Evolutionary conservation across 1,140 invertebrate species (phyloP), one percentile per base, ranked within the genome.

Genomic region (Eulimnadia texana): DNA sequence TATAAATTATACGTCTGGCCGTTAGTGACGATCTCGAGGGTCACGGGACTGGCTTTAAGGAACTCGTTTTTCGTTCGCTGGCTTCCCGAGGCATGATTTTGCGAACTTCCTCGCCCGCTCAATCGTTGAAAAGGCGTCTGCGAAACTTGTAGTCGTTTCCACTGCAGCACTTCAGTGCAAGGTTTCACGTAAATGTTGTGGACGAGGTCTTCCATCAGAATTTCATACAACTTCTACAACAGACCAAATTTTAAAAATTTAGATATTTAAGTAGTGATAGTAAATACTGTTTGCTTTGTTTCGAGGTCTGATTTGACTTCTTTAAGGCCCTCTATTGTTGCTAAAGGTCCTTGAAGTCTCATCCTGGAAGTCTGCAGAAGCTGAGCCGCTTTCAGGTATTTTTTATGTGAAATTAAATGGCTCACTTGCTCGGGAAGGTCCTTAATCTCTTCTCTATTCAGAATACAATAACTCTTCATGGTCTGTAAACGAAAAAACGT

Each of bases 371-470:
- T 79, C 3, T 87, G 85, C 54, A 94, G 73, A 9, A 87, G 77
- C 68, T 87, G 80, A 51, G 90, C 90, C n/a, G 88, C 90, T 71
- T 87, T 85, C 50, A 93, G 75, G 74, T 90, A 93, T 61, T 90
- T 82, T 65, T 90, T 90, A 65, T 83, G 82, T 0, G 77, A 69
- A 55, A 90, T 74, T 66, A 82, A 80, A 60, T 77, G 79, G 64
- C 82, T 81, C 49, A 92, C 77, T 67, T 84, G 81, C 50, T 83
- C 80, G 60, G 88, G 86, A 42, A 91, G 84, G 70, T 87, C 82
- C 64, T 82, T 82, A 50, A 91, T 77, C 66, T 84, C 81, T 68
- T 90, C 87, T 60, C 86, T 89, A 69, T 13, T 77, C 73, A 22
- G 57, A 58, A 62, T 56, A 59, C 51, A 54, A 49, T 16, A 63